Evolutionary conservation across 2,797 vertebrate genomes (phyloP), one percentile per base, ranked within the genome.

Genomic region (Loris lydekkerianus): DNA sequence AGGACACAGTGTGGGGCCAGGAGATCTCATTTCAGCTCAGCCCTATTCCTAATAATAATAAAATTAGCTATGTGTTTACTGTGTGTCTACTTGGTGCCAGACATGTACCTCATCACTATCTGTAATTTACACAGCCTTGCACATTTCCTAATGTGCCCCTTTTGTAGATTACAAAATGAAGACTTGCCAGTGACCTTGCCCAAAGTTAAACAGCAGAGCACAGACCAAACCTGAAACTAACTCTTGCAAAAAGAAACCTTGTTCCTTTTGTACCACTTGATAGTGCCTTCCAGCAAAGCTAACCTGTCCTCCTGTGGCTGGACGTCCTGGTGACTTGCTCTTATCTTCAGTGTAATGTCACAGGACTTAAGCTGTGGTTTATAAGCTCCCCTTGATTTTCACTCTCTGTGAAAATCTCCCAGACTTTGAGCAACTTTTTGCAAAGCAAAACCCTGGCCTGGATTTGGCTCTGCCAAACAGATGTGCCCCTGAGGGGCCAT

Each of bases 401-500:
- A 80, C 7, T 89, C 40, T 86, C 13, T 93, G 21, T 90, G 65
- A 83, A 75, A 70, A 34, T 72, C 43, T 96, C 49, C 91, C 78
- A 75, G 2, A 87, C 23, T 58, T 85, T 43, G 27, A 95, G 49
- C 43, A 61, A 61, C 25, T 60, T 93, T 87, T 76, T 60, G 29
- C 56, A 91, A 77, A 94, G 86, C 43, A 78, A 88, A 87, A 60
- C 15, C 34, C 61, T 49, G 18, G 17, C 34, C 60, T 86, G 80
- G 86, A 69, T 90, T 92, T 94, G 81, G 29, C 49, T 84, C 58
- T 93, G 60, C 87, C 82, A 93, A 84, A 69, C 23, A 90, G 80
- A 92, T n/a, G 27, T 31, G 14, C 5, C 9, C 3, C 25, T 80
- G 20, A 10, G 58, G 29, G 23, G 9, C 4, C 15, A 1, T 53